These are phyloP conservation scores for Microdon myrmicae DNA, from an alignment of 2,888 invertebrate genomes.

Conservation along the genomic window DNA sequence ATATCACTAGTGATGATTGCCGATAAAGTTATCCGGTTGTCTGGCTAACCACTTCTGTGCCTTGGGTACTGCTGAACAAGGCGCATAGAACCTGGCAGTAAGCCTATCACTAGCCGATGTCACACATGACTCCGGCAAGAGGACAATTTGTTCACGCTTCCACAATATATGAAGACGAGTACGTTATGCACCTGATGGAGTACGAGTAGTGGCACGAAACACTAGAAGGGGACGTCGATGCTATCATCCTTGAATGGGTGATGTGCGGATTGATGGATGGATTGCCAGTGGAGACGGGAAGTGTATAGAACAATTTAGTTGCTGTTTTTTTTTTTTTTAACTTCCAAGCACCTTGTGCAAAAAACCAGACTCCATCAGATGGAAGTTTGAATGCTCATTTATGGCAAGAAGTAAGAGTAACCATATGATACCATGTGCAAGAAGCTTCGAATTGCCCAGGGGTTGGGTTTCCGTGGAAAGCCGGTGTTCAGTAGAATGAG, in stretches of 20 bases:
- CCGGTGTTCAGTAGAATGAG: slow-evolving; percentile 24
- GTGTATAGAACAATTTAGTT: slow-evolving; percentile 5
- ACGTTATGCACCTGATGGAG: slow-evolving; percentile 38
- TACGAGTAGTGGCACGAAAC: slow-evolving; percentile 26
- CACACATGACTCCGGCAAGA: slow-evolving; percentile 39
- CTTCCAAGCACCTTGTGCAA: slow-evolving; percentile 23
- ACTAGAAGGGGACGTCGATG: slow-evolving; percentile 29
- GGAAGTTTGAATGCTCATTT: slow-evolving; percentile 27
- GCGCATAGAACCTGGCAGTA: slow-evolving; percentile 33
- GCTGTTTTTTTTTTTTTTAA: slow-evolving; percentile 18
- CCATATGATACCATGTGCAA: slow-evolving; percentile 35
- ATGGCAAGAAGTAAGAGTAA: slow-evolving; percentile 37
- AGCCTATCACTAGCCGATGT: slow-evolving; percentile 42
- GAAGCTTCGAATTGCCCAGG: slow-evolving; percentile 33
- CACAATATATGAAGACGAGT: slow-evolving; percentile 10
- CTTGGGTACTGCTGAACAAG: slow-evolving; percentile 38
- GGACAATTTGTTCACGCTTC: slow-evolving; percentile 49
- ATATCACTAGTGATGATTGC: too few relatives aligned
- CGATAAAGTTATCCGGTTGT: slow-evolving; percentile 14
- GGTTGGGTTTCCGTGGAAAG: slow-evolving; percentile 47
- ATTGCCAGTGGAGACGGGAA: slow-evolving; percentile 14
- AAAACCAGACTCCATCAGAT: slow-evolving; percentile 33
- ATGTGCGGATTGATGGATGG: slow-evolving; percentile 18
- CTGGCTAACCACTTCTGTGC: slow-evolving; percentile 30
- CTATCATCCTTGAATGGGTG: slow-evolving; percentile 45